Percentiles rank a stretch among this genome's conserved stretches.
phyloP scores from a whole-genome alignment of 2,797 vertebrate genomes.

The Galaxias olidus region DNA sequence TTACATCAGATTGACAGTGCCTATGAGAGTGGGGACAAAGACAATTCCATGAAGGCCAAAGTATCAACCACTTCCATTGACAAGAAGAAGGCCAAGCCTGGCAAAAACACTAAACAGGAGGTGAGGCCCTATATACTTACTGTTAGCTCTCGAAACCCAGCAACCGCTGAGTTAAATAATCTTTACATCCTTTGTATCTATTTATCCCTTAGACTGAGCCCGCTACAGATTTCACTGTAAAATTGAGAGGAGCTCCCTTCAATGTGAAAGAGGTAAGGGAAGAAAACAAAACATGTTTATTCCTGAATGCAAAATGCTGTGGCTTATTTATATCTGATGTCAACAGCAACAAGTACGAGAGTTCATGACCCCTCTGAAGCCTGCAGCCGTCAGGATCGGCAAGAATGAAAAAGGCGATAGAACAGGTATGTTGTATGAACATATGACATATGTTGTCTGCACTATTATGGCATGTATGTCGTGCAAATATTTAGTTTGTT shows the following conservation, averaged over 20 bases:
- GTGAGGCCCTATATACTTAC: slow-evolving; percentile 26
- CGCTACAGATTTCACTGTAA: slow-evolving; percentile 82
- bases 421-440: slow-evolving; percentile 73
- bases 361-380: slow-evolving; percentile 89
- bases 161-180: no score
- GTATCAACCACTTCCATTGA: slow-evolving; percentile 28
- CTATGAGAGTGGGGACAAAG: slow-evolving; percentile 61
- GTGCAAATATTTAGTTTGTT: neutral
- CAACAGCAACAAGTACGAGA: slow-evolving; percentile 86
- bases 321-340: slow-evolving; percentile 5
- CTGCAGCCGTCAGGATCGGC: slow-evolving; percentile 84
- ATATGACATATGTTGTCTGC: neutral
- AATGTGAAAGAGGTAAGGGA: slow-evolving; percentile 86
- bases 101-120: slow-evolving; percentile 56
- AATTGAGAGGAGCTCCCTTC: slow-evolving; percentile 87
- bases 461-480: neutral
- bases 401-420: slow-evolving; percentile 83
- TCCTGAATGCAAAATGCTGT: slow-evolving; percentile 3
- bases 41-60: slow-evolving; percentile 38
- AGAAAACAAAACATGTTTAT: neutral
- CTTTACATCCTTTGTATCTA: slow-evolving; percentile 7
- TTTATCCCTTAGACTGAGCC: slow-evolving; percentile 58
- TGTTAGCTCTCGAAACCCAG: neutral
- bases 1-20: slow-evolving; percentile 63
- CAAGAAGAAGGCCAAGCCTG: slow-evolving; percentile 41